Evolutionary conservation across 2,113 vertebrate genomes (phyloP), one percentile per base, ranked within the genome.

Genomic region (Setophaga coronata): DNA sequence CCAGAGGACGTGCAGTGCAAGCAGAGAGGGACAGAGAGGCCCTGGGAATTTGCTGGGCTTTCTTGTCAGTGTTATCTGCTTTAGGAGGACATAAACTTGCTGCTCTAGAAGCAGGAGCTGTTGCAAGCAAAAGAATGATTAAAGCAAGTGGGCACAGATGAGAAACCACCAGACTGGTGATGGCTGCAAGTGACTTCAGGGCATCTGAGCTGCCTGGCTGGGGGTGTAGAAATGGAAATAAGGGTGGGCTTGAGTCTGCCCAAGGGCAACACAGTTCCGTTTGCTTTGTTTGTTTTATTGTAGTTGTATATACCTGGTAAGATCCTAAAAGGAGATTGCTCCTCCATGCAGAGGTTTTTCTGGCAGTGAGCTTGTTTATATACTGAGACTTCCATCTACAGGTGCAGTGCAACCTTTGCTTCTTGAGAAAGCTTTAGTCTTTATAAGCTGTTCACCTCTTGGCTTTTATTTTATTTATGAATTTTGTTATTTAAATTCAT

Each of bases 311-410:
- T 72, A 87, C 60, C 45, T 53, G 31, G 28, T 42, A 76, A 70
- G 36, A 47, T 61, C 29, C 28, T 73, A 47, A 70, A 85, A 87
- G 26, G 57, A 90, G 29, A 18, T 65, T 80, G 38, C 69, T 88
- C 54, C 26, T 82, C 40, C 25, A 38, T 26, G 25, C 31, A 65
- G 23, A 29, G 3, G 0, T 26, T 92, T 77, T 88, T 31, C 62
- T 86, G 53, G 10, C 24, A 60, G 24, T 42, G 23, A 83, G 62
- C 38, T 82, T 0, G 0, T 90, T 90, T 73, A 18, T 77, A 58
- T 87, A 56, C 51, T 10, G 50, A 92, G 89, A 36, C 80, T 95
- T 96, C 86, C 76, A 90, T 79, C 95, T 90, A 77, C 76, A 95
- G 90, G 80, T 95, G 51, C 47, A 81, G 26, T 54, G 42, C 88